Evolutionary conservation across 2,113 vertebrate genomes (phyloP), one percentile per base, ranked within the genome.

Genomic region (Agapornis roseicollis): DNA sequence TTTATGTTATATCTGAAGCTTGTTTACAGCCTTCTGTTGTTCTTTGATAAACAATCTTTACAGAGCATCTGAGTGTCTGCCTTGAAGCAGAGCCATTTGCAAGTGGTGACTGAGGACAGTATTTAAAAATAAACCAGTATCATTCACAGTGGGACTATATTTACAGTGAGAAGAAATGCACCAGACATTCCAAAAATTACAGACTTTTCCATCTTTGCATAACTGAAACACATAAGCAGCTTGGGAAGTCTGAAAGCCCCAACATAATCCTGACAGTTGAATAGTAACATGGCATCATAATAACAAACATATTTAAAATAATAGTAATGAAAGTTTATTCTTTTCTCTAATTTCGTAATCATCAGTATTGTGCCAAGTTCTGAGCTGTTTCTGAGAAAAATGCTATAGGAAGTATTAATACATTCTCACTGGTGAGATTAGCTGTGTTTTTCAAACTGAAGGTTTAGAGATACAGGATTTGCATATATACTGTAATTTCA

Each of bases 21-120:
- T 93, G 72, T 80, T 92, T 94, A 72, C 46, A 78, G 29, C 28
- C 22, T 94, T 91, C 55, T 88, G 76, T 20, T 82, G 42, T 77
- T 88, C 68, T 92, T 85, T 50, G 68, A 83, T 46, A 78, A 94
- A 85, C 47, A 80, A 47, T 84, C 56, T 94, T 89, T 90, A 72
- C 42, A 80, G 68, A 76, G 16, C 77, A 85, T 69, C 78, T 66
- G 69, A 63, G 29, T 63, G 35, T 80, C 53, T 80, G 81, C 83
- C 37, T 82, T 64, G 78, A 87, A 85, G 44, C 42, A 88, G 42
- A 78, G 11, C 12, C 16, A 46, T 91, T 96, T 93, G 35, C n/a
- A 60, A 92, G 28, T 61, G 69, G 41, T 58, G 94, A 77, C 69
- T 71, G 42, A 82, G n/a, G 27, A 19, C 16, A 81, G 13, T 49